A percentile compares a stretch with the other conserved stretches of the same genome.
Conservation (phyloP, 2,113 vertebrate species). For the Gadus chalcogrammus region DNA sequence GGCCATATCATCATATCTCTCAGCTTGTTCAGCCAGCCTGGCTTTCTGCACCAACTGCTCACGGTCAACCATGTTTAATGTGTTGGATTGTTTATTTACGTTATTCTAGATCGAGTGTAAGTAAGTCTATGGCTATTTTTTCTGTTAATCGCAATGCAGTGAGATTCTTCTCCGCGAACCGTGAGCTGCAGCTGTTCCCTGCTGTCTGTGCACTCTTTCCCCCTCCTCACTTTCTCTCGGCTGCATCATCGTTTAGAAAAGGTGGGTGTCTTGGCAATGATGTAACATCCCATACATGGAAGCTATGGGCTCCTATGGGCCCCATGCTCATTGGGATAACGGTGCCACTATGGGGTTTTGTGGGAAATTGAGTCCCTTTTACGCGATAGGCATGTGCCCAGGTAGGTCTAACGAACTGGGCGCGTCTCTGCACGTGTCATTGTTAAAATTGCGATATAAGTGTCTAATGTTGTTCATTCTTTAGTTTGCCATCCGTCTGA, state of each 20-base stretch:
- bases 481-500: too few relatives aligned
- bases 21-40: conserved; percentile 97
- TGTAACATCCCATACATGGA: conserved; percentile 71
- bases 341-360: too few relatives aligned
- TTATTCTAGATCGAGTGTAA: conserved; percentile 35
- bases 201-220: conserved; percentile 29
- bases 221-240: conserved; percentile 51
- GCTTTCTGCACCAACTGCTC: conserved; percentile 99
- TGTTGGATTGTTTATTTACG: conserved; percentile 37
- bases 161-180: conserved; percentile 5
- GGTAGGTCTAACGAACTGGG: too few relatives aligned
- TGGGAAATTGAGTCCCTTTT: too few relatives aligned
- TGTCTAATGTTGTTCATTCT: too few relatives aligned
- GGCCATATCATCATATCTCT: conserved; percentile 97
- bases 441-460: too few relatives aligned
- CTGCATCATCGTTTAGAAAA: conserved; percentile 73
- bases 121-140: conserved; percentile 31
- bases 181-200: too few relatives aligned
- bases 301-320: conserved; percentile 18
- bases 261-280: conserved; percentile 71
- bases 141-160: conserved; percentile 66
- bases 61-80: conserved; percentile 88
- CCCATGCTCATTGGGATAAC: too few relatives aligned
- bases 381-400: too few relatives aligned
- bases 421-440: too few relatives aligned